A percentile compares a stretch with the other conserved stretches of the same genome.
These are phyloP conservation scores for Acronicta alni DNA, from an alignment of 2,888 invertebrate species.

Conservation along the genomic window DNA sequence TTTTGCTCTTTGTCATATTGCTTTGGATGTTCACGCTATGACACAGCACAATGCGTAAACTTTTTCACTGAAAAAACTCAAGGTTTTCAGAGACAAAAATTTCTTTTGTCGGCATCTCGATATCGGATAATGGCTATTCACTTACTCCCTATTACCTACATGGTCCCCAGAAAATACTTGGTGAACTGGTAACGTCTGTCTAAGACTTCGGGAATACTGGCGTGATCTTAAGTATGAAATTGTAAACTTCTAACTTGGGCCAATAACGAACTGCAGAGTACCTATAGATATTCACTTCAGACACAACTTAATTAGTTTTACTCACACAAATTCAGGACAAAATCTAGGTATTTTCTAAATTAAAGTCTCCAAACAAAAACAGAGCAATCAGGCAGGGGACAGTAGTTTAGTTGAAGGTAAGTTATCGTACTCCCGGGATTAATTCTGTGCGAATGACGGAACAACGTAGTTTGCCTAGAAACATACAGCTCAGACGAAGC, in stretches of 20 bases:
- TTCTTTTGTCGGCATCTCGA: too few relatives aligned
- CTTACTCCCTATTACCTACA: too few relatives aligned
- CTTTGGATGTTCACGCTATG: neutral
- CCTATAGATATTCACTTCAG: too few relatives aligned
- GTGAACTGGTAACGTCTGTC: too few relatives aligned
- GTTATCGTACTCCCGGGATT: conserved; percentile 47
- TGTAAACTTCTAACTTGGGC: too few relatives aligned
- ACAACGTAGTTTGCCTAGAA: conserved; percentile 25
- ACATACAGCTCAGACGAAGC: conserved; percentile 10
- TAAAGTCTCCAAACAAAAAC: conserved; percentile 41
- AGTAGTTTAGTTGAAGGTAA: conserved; percentile 43
- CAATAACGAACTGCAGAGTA: too few relatives aligned
- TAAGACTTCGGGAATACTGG: too few relatives aligned
- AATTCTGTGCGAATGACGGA: conserved; percentile 38
- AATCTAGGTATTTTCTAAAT: conserved; percentile 38
- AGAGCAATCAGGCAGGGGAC: conserved; percentile 35
- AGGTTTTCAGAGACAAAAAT: too few relatives aligned
- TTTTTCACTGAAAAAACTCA: neutral
- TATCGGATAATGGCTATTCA: too few relatives aligned
- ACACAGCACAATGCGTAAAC: neutral
- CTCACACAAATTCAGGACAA: neutral
- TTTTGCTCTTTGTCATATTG: neutral
- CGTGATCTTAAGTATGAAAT: too few relatives aligned
- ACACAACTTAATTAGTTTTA: conserved; percentile 1
- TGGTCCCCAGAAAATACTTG: too few relatives aligned